Conservation (phyloP, 2,113 vertebrate species). For the Coregonus clupeaformis region DNA sequence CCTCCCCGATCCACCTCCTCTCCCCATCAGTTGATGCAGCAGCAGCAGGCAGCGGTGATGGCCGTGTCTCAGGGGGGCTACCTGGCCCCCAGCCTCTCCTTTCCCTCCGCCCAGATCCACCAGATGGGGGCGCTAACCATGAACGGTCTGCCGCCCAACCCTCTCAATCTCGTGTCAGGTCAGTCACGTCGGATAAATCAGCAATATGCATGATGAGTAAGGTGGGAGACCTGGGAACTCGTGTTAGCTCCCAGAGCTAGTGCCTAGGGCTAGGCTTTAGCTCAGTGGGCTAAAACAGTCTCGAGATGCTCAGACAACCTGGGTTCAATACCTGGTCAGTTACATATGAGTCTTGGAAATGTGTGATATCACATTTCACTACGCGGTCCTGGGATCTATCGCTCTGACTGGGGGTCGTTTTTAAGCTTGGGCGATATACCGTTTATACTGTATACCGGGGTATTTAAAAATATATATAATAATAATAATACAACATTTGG, state of each 20-base stretch:
- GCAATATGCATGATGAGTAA: too few relatives aligned
- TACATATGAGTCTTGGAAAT: too few relatives aligned
- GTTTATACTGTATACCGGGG: too few relatives aligned
- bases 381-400: too few relatives aligned
- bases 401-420: too few relatives aligned
- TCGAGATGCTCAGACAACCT: slow-evolving; percentile 5
- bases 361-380: too few relatives aligned
- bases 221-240: too few relatives aligned
- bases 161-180: slow-evolving; percentile 81
- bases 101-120: slow-evolving; percentile 84
- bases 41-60: slow-evolving; percentile 79
- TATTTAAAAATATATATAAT: too few relatives aligned
- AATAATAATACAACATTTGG: too few relatives aligned
- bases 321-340: background rate
- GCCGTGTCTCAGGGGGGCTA: slow-evolving; percentile 83
- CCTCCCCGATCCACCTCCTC: slow-evolving; percentile 4
- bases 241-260: background rate
- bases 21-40: slow-evolving; percentile 81
- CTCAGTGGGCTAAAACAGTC: background rate
- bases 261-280: too few relatives aligned
- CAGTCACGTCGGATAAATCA: slow-evolving; percentile 31
- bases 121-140: slow-evolving; percentile 85
- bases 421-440: too few relatives aligned
- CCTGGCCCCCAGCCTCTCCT: slow-evolving; percentile 79
- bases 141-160: slow-evolving; percentile 77